Base-by-base conservation (phyloP, 2,797 vertebrate genomes). In the Gymnoscopelus microlampas region DNA sequence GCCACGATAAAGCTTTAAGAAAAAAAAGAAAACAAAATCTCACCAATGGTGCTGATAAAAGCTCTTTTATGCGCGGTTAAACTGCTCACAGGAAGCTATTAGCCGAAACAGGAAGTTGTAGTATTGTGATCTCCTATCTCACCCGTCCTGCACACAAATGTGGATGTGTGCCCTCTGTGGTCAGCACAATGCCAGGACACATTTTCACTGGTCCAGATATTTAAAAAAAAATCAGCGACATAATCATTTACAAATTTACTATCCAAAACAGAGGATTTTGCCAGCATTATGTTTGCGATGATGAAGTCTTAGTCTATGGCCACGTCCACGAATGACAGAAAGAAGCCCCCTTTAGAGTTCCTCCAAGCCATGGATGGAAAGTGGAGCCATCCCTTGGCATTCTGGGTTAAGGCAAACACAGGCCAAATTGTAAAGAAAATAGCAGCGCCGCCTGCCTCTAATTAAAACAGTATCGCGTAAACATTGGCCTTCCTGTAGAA, bases 381-480 rank as follows among this genome's bases (percentile, higher is more conserved):
- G 77, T 15, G 63, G 70, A 83, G 81, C 77, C 79, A 84, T 91
- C 74, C 73, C 74, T 65, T 73, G 68, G 80, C 81, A 86, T 90
- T 85, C 84, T 84, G 64, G 78, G 85, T 85, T 73, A 77, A 87
- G 73, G 71, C 85, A 85, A 90, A 91, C 86, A 89, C 63, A 74
- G 73, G 68, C 79, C 83, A 85, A 88, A 88, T 89, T 88, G 85
- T 89, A 88, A 92, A 92, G 86, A 92, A 93, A 93, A 92, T 87
- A 91, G 82, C 79, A 87, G 68, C 74, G 47, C 78, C 32, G 82
- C 73, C 91, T 92, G 88, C 90, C 79, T 89, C 88, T 93, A 93
- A 93, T 93, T 92, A 92, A 93, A 93, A 91, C 82, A 72, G 85
- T 89, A 91, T 93, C 87, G 61, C 79, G 57, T 91, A 92, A 94